These are phyloP conservation scores for Hystrix cristata DNA, from an alignment of 2,113 vertebrate genomes.

Conservation along the genomic window DNA sequence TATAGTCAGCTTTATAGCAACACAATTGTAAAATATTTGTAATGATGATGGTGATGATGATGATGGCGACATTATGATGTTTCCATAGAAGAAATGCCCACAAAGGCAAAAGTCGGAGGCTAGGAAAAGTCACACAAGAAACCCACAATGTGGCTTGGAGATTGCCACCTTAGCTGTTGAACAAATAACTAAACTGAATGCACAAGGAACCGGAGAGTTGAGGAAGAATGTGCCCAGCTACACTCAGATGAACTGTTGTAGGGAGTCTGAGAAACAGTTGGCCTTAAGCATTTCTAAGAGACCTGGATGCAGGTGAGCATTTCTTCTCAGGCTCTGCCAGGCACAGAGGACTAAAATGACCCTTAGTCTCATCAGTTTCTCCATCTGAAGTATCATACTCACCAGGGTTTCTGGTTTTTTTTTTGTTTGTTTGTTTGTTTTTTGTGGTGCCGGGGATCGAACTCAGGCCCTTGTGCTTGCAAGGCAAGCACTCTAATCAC, in stretches of 20 bases:
- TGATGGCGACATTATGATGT: background rate
- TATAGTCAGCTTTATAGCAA: background rate
- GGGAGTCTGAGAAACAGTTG: background rate
- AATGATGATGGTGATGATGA: background rate
- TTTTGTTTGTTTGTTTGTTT: too few species aligned
- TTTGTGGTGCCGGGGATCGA: too few species aligned
- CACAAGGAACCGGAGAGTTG: background rate
- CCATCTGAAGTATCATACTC: background rate
- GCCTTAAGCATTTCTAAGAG: background rate
- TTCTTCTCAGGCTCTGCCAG: background rate
- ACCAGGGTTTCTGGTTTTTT: background rate
- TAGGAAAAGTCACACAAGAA: background rate
- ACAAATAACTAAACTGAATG: background rate
- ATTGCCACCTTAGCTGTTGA: background rate
- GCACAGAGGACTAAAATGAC: background rate
- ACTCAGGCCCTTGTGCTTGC: too few species aligned
- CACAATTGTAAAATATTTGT: background rate
- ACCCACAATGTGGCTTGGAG: background rate
- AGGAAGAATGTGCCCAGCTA: background rate
- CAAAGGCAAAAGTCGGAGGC: background rate
- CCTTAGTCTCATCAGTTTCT: slow-evolving; percentile 27
- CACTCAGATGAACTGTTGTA: background rate
- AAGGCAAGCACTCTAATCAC: too few species aligned
- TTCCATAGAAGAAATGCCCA: background rate
- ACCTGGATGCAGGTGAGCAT: background rate